Base-by-base conservation (phyloP, 2,888 invertebrate genomes). In the Corythucha ciliata region DNA sequence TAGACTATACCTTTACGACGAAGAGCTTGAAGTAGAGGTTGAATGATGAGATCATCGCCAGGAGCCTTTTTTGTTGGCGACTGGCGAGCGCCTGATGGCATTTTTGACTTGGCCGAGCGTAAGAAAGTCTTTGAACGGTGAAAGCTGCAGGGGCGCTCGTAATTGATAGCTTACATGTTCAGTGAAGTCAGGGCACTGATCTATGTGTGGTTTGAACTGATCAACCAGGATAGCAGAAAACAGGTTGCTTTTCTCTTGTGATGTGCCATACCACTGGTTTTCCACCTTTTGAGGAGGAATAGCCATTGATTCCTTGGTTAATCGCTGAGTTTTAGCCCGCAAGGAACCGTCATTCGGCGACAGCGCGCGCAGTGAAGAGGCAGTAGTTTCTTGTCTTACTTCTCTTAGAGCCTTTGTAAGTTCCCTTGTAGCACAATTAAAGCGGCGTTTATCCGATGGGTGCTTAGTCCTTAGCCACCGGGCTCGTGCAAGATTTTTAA, bases 381-480 rank as follows among this genome's bases (percentile, higher is more conserved):
- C 21, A 18, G 3, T 36, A 4, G 3, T 21, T 36, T 4, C 14
- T 7, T 18, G 3, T 36, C n/a, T 10, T 36, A 20, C 36, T 20
- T 36, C 36, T n/a, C 21, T 36, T 36, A 36, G 21, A 3, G 36
- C 36, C 4, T 2, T 5, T 36, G 18, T 36, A 18, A 36, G 21
- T 7, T 36, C 36, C 18, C 21, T 36, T 7, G 36, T 36, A 20
- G 36, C 36, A 20, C 36, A 20, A 10, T 36, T 36, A 21, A 5
- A 36, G 18, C 20, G 20, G 21, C 36, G 10, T 36, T 36, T 36
- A 36, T 36, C 36, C 21, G 21, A n/a, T 36, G 36, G 36, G 36
- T 20, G 21, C 36, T 36, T 36, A 4, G 36, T 36, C 21, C 36
- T 36, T 5, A 20, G 3, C 36, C 36, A 36, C n/a, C 21, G 36